Evolutionary conservation across 2,113 vertebrate species (phyloP), one percentile per base, ranked within the genome.

Genomic region (Pitta sordida): DNA sequence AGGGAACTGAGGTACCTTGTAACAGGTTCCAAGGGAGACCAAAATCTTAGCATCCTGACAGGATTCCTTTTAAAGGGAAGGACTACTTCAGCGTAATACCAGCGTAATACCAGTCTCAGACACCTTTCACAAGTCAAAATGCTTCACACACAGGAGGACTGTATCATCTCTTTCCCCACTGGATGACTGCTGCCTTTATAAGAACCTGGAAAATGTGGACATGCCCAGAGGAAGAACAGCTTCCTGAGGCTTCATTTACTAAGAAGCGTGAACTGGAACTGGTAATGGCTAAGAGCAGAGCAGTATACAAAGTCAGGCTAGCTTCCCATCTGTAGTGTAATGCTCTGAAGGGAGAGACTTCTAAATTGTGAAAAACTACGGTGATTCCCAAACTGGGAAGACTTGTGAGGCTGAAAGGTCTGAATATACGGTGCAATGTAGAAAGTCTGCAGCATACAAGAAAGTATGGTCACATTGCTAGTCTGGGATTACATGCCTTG

Each of bases 371-470:
- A 32, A 62, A 20, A 85, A 60, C 5, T 15, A n/a, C 24, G 12
- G 14, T 73, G 34, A 69, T 76, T 43, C 32, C 27, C 2, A 3
- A 30, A 65, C 32, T 65, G 44, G 29, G 53, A 85, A 46, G 65
- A 34, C 41, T 90, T 85, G 51, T n/a, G 71, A 73, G 34, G 58
- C 39, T 73, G 30, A 44, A 7, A 18, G 30, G 13, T 43, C 49
- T 60, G 58, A 64, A 22, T 0, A 2, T 44, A 26, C 0, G 76
- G 23, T 2, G 22, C n/a, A 4, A 3, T 15, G 21, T 1, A 34
- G 37, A 12, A 30, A 30, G 41, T 26, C 17, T 79, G 7, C 20
- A 34, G 13, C 7, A 9, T 9, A 19, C 2, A 17, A 29, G 79
- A 63, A 70, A 24, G 18, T 34, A 83, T 34, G n/a, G 53, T 73